Conservation (phyloP, 2,797 vertebrate genomes). For the Tarsius wallacei region DNA sequence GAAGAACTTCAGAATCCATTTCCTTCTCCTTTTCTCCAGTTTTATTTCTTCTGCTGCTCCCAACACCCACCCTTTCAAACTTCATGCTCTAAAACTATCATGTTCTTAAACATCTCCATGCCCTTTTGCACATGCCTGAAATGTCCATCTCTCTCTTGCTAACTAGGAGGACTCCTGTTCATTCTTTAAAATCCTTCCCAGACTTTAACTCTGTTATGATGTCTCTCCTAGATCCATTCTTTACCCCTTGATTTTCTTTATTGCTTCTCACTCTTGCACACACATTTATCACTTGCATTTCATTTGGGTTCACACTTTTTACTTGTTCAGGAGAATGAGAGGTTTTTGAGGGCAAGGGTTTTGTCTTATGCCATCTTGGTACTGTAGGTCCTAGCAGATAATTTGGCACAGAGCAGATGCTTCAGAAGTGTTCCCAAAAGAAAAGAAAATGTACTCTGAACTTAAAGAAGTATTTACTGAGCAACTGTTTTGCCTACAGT, state of each 20-base stretch:
- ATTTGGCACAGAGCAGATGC: not conserved
- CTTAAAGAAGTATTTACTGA: not conserved
- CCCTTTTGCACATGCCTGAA: not conserved
- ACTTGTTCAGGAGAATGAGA: not conserved
- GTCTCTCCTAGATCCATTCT: not conserved
- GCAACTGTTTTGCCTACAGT: not conserved
- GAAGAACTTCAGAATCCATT: not conserved
- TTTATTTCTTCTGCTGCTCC: not conserved
- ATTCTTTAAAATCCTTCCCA: not conserved
- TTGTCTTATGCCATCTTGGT: not conserved
- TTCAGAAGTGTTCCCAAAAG: not conserved
- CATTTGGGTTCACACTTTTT: not conserved
- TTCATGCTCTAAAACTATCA: not conserved
- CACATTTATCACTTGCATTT: not conserved
- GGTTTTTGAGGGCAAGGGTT: not conserved
- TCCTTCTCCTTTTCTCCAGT: not conserved
- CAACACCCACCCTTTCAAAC: not conserved
- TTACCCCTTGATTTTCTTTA: not conserved
- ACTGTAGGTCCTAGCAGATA: not conserved
- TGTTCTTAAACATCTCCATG: not conserved
- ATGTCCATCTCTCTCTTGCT: not conserved
- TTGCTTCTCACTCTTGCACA: not conserved
- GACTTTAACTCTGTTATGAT: not conserved
- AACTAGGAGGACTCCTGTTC: not conserved
- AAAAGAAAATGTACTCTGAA: not conserved